Evolutionary conservation across 2,888 invertebrate genomes (phyloP), one percentile per base, ranked within the genome.

Genomic region (Alviniconcha strummeri): DNA sequence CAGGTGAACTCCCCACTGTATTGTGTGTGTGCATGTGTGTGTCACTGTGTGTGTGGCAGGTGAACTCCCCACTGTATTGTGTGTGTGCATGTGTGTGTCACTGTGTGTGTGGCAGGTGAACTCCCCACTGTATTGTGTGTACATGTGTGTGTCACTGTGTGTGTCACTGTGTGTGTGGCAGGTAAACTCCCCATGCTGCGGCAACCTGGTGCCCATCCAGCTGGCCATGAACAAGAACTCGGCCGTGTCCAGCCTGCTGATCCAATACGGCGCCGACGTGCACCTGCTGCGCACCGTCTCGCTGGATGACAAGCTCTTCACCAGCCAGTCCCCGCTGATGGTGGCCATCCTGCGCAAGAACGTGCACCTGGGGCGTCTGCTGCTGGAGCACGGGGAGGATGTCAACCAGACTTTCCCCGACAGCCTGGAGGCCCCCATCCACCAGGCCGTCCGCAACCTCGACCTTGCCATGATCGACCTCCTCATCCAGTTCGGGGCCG

Each of bases 371-470:
- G 87, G 85, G 0, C 85, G 85, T 3, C 84, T 88, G 56, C 84
- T 89, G 3, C 82, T 89, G 11, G 88, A 89, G 72, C 87, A 88
- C 84, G 89, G 88, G 4, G 89, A 88, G 74, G 88, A 88, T 78
- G 84, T 88, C 0, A 88, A 88, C 75, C 88, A 88, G 82, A 77
- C 83, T n/a, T 88, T 86, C 80, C 87, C 87, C 15, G 86, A 86
- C n/a, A 85, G 82, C 67, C 76, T 85, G 11, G 86, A 89, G 52
- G 83, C 87, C 5, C 87, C 88, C 0, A 81, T 89, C 75, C 89
- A 89, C 82, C 78, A 88, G 52, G 89, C 90, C 19, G 85, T 88
- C 7, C 81, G 86, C 52, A 74, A 85, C 60, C 83, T 80, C 11
- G 86, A 88, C 81, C 77, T 85, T 9, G 85, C 86, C 52, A 87